Base-by-base conservation (phyloP, 2,113 vertebrate species). In the Pycnonotus jocosus region DNA sequence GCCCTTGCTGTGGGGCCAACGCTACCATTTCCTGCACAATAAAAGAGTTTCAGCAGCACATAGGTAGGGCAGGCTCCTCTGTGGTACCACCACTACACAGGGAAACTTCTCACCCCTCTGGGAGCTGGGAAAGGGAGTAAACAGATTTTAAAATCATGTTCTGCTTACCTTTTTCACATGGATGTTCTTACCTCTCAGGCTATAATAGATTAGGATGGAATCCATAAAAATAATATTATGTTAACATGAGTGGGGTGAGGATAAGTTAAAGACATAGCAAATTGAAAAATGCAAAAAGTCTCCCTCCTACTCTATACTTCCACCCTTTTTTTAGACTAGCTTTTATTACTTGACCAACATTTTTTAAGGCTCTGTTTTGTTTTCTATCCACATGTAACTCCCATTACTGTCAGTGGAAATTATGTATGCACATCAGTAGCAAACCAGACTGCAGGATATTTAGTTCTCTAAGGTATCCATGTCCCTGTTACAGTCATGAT, bases 381-480 rank as follows among this genome's bases (percentile, higher is more conserved):
- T 84, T 95, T 94, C 94, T 76, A 7, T 84, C 84, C 93, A 95
- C 80, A 96, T 95, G 93, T 92, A 95, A 94, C 57, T 95, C 79
- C 91, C 90, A 96, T 95, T 95, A 92, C 80, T 93, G 91, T 91
- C 96, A 97, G 82, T 83, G 57, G 72, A 94, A 96, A 96, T 96
- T 95, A 97, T 56, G 83, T 51, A 88, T 65, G 71, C 56, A 81
- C 94, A 93, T 94, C 94, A 93, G 91, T 91, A 97, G 95, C 96
- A 95, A 94, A 96, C 65, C 90, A 94, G 93, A 89, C 60, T 74
- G 47, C 73, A 90, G 86, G 83, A 93, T 93, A 95, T 82, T 95
- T 44, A 90, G 86, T 53, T 96, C 93, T 96, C 93, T 58, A 91
- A 94, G 85, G 85, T 95, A 93, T 94, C 88, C 66, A 28, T 86